A percentile compares a stretch with the other conserved stretches of the same genome.
Evolutionary conservation across 2,888 invertebrate species (phyloP).

Genomic region (Oxycera nigricornis): DNA sequence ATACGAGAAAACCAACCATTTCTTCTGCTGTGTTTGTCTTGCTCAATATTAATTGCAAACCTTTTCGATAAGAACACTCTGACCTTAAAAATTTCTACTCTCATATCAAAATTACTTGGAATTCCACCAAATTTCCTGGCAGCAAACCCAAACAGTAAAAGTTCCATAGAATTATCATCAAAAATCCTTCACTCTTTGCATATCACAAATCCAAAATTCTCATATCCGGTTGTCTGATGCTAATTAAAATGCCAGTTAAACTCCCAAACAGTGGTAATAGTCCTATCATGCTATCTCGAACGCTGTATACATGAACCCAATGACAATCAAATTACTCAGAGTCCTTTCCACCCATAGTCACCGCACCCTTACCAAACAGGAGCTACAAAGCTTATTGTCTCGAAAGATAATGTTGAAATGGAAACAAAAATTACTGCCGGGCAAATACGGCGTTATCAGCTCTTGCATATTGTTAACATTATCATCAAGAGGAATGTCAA

Average conservation of each 20-base stretch:
- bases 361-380: background rate
- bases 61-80: too few relatives aligned
- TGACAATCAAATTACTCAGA: background rate
- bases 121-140: too few relatives aligned
- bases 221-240: background rate
- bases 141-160: too few relatives aligned
- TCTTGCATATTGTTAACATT: slow-evolving; percentile 17
- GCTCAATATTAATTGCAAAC: too few relatives aligned
- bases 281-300: background rate
- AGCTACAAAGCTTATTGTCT: background rate
- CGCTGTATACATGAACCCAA: background rate
- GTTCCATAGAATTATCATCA: too few relatives aligned
- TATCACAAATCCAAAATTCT: background rate
- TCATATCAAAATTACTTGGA: too few relatives aligned
- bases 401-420: slow-evolving; percentile 8
- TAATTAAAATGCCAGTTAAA: slow-evolving; percentile 16
- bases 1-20: too few relatives aligned
- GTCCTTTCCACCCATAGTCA: background rate
- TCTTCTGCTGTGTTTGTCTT: too few relatives aligned
- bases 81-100: too few relatives aligned
- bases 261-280: background rate
- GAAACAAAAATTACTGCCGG: background rate
- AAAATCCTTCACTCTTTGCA: too few relatives aligned
- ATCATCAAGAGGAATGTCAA: background rate
- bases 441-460: background rate